Conservation (phyloP, 1,140 invertebrate species). For the Drosophila lacertosa region DNA sequence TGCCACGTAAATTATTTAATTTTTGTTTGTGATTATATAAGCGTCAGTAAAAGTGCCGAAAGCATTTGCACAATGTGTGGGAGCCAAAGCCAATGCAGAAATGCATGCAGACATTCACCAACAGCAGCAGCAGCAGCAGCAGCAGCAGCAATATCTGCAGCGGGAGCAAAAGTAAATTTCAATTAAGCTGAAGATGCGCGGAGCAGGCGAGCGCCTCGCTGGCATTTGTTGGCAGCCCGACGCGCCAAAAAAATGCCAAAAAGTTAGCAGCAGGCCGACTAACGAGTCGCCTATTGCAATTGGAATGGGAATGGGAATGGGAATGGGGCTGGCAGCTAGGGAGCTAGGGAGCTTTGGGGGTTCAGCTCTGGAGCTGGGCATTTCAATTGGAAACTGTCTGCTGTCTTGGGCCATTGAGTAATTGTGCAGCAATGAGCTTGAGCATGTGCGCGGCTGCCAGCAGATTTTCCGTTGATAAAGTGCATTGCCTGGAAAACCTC, state of each 20-base stretch:
- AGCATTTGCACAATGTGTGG: slow-evolving; percentile 79
- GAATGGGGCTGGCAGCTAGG: slow-evolving; percentile 13
- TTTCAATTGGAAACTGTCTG: slow-evolving; percentile 64
- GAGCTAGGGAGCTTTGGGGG: slow-evolving; percentile 3
- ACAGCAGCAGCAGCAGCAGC: slow-evolving; percentile 16
- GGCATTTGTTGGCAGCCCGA: slow-evolving; percentile 47
- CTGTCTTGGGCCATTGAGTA: slow-evolving; percentile 69
- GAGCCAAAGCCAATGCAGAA: slow-evolving; percentile 72
- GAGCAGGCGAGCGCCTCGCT: slow-evolving; percentile 40
- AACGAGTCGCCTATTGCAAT: slow-evolving; percentile 62
- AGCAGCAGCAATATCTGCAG: slow-evolving; percentile 28
- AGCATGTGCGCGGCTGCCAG: slow-evolving; percentile 44
- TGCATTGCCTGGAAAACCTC: slow-evolving; percentile 68
- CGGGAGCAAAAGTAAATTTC: slow-evolving; percentile 64
- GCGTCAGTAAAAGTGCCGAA: slow-evolving; percentile 73
- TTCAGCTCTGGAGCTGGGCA: slow-evolving; percentile 34
- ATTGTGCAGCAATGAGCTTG: slow-evolving; percentile 77
- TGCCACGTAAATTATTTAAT: slow-evolving; percentile 75
- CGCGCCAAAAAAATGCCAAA: slow-evolving; percentile 67
- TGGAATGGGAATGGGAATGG: slow-evolving; percentile 26
- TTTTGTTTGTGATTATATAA: slow-evolving; percentile 67
- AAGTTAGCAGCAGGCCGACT: slow-evolving; percentile 42
- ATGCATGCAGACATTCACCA: slow-evolving; percentile 71
- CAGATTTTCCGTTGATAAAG: slow-evolving; percentile 78
- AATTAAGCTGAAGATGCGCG: slow-evolving; percentile 79